Base-by-base conservation (phyloP, 1,140 invertebrate genomes). In the Goniozus legneri region DNA sequence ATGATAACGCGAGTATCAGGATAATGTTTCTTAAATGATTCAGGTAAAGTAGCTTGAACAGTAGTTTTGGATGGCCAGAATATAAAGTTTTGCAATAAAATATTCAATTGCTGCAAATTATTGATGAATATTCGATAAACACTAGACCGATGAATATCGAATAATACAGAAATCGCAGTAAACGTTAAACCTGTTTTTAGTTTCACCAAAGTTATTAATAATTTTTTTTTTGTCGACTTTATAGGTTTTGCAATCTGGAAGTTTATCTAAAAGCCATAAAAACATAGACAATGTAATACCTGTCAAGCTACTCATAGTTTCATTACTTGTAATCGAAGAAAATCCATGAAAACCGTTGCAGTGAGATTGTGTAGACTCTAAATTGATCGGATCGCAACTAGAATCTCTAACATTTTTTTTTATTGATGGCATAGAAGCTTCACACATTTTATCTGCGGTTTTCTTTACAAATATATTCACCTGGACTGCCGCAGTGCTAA, bases 191-290 rank as follows among this genome's bases (percentile, higher is more conserved):
- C 47, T 10, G 47, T 40, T 47, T 57, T 57, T 37, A 52, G 50
- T 42, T 47, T 53, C 41, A 57, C 51, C 30, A 56, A 44, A 31
- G 52, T 52, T 16, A 56, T 10, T 4, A 49, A 18, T 18, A 56
- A 36, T 33, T 43, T 14, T n/a, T 53, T 50, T 44, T 53, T n/a
- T n/a, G n/a, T n/a, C n/a, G n/a, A n/a, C n/a, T n/a, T n/a, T n/a
- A n/a, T n/a, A n/a, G n/a, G n/a, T n/a, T n/a, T n/a, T n/a, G n/a
- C n/a, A n/a, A n/a, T n/a, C n/a, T n/a, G n/a, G n/a, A n/a, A n/a
- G n/a, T n/a, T n/a, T n/a, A n/a, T n/a, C n/a, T n/a, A n/a, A n/a
- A n/a, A n/a, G n/a, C n/a, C n/a, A n/a, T n/a, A n/a, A n/a, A n/a
- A n/a, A n/a, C n/a, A n/a, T n/a, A n/a, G n/a, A n/a, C n/a, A n/a